Base-by-base conservation (phyloP, 2,113 vertebrate genomes). In the Lagopus muta region DNA sequence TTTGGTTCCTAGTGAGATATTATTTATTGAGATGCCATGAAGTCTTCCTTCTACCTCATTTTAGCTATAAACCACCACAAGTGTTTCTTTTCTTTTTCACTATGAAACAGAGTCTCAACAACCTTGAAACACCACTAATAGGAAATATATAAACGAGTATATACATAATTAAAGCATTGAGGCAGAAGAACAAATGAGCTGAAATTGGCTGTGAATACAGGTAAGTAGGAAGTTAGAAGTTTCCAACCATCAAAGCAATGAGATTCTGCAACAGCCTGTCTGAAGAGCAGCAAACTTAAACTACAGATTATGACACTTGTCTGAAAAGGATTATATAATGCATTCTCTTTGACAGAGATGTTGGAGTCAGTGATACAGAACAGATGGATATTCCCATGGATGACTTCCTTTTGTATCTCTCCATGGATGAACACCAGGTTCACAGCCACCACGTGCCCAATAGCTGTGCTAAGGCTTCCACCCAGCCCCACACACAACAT, bases 391-490 rank as follows among this genome's bases (percentile, higher is more conserved):
- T 38, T 76, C 66, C 82, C 55, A 18, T 9, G 42, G 42, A 43
- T 43, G 20, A 12, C 28, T 87, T 66, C 27, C 62, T 48, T 64
- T 34, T 2, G 32, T 47, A 34, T 43, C 50, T 65, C 34, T 61
- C 50, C 45, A 5, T 0, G 1, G 47, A 15, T 22, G 43, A 66
- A 55, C 6, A 1, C 13, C n/a, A 21, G 27, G 4, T 38, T 47
- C 38, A 25, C 2, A 1, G 64, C 9, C 40, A 20, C 42, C 24
- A 2, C 0, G 3, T 70, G 36, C 47, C 2, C 1, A 0, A 16
- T 1, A 66, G 20, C 30, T 38, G 45, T 20, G 25, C 54, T 54
- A 10, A 65, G 28, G 54, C 18, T 47, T 28, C 60, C 40, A 55
- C 18, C 24, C 50, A 38, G 45, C 86, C 36, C 78, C 7, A 3